Evolutionary conservation across 2,113 vertebrate genomes (phyloP), one percentile per base, ranked within the genome.

Genomic region (Clinocottus analis): DNA sequence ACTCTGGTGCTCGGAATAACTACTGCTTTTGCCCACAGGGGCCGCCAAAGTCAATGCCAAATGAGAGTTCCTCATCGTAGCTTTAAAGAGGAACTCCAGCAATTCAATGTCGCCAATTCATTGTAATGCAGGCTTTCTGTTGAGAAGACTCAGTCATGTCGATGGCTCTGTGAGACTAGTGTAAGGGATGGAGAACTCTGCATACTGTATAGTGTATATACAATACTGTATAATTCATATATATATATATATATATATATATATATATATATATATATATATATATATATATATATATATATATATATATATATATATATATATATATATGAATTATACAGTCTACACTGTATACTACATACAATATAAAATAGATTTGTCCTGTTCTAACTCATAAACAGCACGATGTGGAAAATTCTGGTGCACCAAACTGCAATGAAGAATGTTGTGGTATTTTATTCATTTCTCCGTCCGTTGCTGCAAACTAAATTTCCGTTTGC

Each of bases 401-500:
- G 43, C 23, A 23, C 13, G 27, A 33, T 12, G 33, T 2, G 23
- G 29, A 78, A 78, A 56, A 68, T 13, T 47, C 13, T 35, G 27
- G 0, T 2, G 1, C 37, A 35, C 56, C 59, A 16, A 37, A 37
- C 7, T 31, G 33, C 60, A 43, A 75, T 67, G 39, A 60, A 5
- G 21, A 35, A 49, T 58, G 25, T 25, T 77, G 5, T 25, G 13
- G 55, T 45, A 27, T 75, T 62, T 41, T 8, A 41, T 56, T 61
- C 5, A 56, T 72, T 65, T 39, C 55, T 25, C 60, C 23, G 1
- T 65, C 23, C n/a, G 0, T 35, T 33, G 56, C 47, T 75, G 71
- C 45, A 56, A 66, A 74, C 21, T 2, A 56, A 47, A 63, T 41
- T 64, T 69, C 72, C 1, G 41, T 77, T 73, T 43, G 37, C 2